Evolutionary conservation across 2,797 vertebrate genomes (phyloP).

Genomic region (Enteromius fasciolatus): DNA sequence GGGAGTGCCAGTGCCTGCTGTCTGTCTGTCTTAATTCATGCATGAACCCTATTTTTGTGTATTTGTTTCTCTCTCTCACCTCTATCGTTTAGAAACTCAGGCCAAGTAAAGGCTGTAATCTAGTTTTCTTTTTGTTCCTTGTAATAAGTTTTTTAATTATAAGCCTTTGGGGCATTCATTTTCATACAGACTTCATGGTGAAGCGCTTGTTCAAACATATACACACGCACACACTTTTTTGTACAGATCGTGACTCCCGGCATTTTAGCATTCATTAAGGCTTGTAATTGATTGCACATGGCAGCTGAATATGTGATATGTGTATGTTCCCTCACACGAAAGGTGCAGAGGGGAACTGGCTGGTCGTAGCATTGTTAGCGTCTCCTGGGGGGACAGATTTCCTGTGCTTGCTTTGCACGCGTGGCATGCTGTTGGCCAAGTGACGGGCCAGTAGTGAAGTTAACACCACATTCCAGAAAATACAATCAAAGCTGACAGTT

Average conservation of each 20-base stretch:
- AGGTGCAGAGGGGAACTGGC: slow-evolving; percentile 85
- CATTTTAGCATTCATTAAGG: slow-evolving; percentile 85
- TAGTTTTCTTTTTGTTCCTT: slow-evolving; percentile 71
- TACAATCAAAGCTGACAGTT: slow-evolving; percentile 61
- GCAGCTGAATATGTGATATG: slow-evolving; percentile 72
- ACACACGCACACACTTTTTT: slow-evolving; percentile 18
- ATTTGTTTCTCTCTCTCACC: slow-evolving; percentile 5
- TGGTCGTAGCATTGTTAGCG: slow-evolving; percentile 74
- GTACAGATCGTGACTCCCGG: slow-evolving; percentile 40
- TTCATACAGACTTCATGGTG: slow-evolving; percentile 51
- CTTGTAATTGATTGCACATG: slow-evolving; percentile 86
- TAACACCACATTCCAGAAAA: slow-evolving; percentile 32
- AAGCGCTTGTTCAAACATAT: slow-evolving; percentile 66
- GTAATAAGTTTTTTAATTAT: slow-evolving; percentile 30
- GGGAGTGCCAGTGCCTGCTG: slow-evolving; percentile 74
- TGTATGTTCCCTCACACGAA: slow-evolving; percentile 70
- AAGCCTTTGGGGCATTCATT: slow-evolving; percentile 18
- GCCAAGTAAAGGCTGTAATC: slow-evolving; percentile 69
- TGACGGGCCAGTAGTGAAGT: slow-evolving; percentile 57
- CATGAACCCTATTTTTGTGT: neutral
- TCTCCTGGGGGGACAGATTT: slow-evolving; percentile 74
- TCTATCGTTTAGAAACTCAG: slow-evolving; percentile 16
- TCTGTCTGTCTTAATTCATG: slow-evolving; percentile 58
- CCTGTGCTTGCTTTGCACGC: slow-evolving; percentile 77
- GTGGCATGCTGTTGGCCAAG: slow-evolving; percentile 78